Evolutionary conservation across 2,888 invertebrate genomes (phyloP).

Genomic region (Auanema freiburgensis): DNA sequence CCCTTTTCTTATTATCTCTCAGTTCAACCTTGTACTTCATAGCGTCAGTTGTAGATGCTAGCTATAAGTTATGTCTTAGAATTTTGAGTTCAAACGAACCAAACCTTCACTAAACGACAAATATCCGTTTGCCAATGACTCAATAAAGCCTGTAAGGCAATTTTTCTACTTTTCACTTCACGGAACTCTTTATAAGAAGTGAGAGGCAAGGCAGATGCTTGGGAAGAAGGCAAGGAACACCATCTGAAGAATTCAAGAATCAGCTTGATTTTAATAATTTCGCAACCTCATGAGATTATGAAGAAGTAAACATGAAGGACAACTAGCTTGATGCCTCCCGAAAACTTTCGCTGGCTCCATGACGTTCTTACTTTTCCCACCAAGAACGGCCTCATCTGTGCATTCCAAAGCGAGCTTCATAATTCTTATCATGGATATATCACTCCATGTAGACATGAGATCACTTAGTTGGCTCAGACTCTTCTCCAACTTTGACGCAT

Average conservation of each 20-base stretch:
- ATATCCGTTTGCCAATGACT: constrained; percentile 62
- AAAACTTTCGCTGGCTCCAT: constrained; percentile 22
- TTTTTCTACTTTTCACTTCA: constrained; percentile 39
- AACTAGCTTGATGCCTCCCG: constrained; percentile 35
- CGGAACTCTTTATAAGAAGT: constrained; percentile 28
- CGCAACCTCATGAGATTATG: constrained; percentile 42
- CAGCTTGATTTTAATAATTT: background rate
- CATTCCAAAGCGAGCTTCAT: constrained; percentile 36
- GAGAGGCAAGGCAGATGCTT: constrained; percentile 11
- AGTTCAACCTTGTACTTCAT: constrained; percentile 9
- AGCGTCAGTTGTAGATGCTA: constrained; percentile 17
- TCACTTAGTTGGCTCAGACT: constrained; percentile 20
- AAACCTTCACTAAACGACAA: constrained; percentile 45
- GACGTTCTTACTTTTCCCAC: constrained; percentile 19
- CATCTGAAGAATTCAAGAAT: constrained; percentile 20
- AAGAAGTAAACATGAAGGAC: constrained; percentile 51
- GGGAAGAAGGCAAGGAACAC: constrained; percentile 29
- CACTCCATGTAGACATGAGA: constrained; percentile 25
- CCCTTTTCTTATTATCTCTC: constrained; percentile 13
- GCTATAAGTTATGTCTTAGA: background rate
- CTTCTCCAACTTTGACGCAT: constrained; percentile 12
- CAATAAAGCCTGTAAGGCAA: constrained; percentile 53
- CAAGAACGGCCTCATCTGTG: constrained; percentile 25
- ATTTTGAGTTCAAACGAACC: background rate
- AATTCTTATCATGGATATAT: constrained; percentile 31